Percentiles rank a stretch among this genome's conserved stretches.
Conservation (phyloP, 2,113 vertebrate species). For the Monarcha castaneiventris region DNA sequence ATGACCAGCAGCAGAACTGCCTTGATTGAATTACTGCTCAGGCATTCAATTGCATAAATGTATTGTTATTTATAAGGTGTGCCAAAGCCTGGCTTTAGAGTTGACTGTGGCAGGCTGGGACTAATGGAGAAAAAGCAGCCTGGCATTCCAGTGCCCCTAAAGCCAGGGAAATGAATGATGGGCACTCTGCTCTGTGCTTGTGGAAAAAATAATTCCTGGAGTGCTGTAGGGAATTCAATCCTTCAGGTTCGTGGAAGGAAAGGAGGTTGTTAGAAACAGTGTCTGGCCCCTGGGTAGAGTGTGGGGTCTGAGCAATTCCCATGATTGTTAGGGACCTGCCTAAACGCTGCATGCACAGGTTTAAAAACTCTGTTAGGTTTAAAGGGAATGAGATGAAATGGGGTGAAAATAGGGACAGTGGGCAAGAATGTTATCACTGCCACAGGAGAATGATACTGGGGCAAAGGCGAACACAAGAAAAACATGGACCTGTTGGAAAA, state of each 20-base stretch:
- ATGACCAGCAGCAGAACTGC: constrained; percentile 25
- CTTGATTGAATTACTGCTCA: constrained; percentile 43
- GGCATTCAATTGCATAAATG: constrained; percentile 51
- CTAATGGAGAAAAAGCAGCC: constrained; percentile 27
- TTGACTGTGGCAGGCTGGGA: constrained; percentile 9
- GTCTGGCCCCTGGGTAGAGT: background rate
- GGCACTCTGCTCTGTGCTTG: background rate
- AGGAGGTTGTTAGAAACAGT: background rate
- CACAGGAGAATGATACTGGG: background rate
- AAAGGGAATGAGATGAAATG: background rate
- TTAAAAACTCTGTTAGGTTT: background rate
- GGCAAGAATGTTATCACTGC: background rate
- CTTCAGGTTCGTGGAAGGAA: background rate
- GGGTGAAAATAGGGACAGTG: background rate
- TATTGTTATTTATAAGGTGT: constrained; percentile 48
- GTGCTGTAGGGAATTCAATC: background rate
- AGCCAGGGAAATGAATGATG: constrained; percentile 23
- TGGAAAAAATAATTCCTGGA: constrained; percentile 16
- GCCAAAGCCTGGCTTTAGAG: constrained; percentile 27
- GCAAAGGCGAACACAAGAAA: background rate
- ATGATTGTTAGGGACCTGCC: background rate
- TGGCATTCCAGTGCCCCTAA: background rate
- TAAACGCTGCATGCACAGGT: background rate
- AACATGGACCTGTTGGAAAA: background rate
- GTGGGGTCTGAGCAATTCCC: background rate